phyloP scores from a whole-genome alignment of 2,113 vertebrate species.

The Pyxicephalus adspersus region DNA sequence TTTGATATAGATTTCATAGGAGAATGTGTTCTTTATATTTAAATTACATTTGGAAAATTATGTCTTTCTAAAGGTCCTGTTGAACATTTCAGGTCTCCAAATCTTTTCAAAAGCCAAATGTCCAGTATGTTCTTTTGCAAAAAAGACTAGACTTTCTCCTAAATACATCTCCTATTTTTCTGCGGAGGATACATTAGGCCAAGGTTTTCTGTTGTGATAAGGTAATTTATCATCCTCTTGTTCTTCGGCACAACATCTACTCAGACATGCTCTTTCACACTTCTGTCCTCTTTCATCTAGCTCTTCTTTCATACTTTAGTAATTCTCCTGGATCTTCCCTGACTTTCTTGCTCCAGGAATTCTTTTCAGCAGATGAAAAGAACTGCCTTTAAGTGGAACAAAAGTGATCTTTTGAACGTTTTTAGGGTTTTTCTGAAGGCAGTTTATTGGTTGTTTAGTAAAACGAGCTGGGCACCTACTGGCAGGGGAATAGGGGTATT shows the following conservation, averaged over 20 bases:
- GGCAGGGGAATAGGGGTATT: not conserved
- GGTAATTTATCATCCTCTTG: constrained; percentile 40
- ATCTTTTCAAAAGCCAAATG: too few relatives aligned
- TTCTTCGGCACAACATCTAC: constrained; percentile 4
- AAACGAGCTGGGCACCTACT: too few relatives aligned
- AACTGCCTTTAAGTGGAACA: not conserved
- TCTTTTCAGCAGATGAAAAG: constrained; percentile 25
- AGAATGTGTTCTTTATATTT: too few relatives aligned
- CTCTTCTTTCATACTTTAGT: constrained; percentile 48
- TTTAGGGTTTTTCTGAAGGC: not conserved
- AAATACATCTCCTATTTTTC: constrained; percentile 22
- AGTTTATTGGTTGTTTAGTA: too few relatives aligned
- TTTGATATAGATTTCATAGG: too few relatives aligned
- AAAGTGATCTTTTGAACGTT: not conserved
- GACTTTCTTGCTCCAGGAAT: constrained; percentile 18
- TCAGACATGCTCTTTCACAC: constrained; percentile 45
- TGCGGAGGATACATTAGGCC: constrained; percentile 38
- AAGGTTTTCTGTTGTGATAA: constrained; percentile 44
- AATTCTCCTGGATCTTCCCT: constrained; percentile 36
- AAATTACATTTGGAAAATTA: too few relatives aligned
- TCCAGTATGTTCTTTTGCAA: too few relatives aligned
- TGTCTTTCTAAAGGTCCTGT: too few relatives aligned
- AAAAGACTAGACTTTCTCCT: not conserved
- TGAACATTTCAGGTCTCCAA: too few relatives aligned
- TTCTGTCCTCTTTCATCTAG: constrained; percentile 41